A percentile compares a stretch with the other conserved stretches of the same genome.
These are phyloP conservation scores for Pardalotus punctatus DNA, from an alignment of 2,113 vertebrate genomes.

Conservation along the genomic window DNA sequence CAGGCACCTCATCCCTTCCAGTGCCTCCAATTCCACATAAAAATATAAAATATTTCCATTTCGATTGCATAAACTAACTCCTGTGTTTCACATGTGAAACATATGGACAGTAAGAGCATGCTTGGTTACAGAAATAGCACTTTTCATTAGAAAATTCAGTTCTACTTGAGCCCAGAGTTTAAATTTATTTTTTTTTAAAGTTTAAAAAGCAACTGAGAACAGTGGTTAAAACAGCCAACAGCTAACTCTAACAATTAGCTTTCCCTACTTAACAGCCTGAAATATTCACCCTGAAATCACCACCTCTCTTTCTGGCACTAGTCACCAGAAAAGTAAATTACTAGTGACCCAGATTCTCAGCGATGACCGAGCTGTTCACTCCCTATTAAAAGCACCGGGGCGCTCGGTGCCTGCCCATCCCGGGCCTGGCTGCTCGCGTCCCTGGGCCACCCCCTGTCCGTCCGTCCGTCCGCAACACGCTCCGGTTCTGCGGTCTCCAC, in stretches of 20 bases:
- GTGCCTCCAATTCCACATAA: neutral
- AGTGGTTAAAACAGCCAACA: neutral
- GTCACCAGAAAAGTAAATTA: neutral
- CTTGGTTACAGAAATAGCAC: neutral
- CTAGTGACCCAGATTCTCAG: neutral
- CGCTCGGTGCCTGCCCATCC: neutral
- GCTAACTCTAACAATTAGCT: neutral
- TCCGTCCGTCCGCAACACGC: neutral
- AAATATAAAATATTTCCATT: neutral
- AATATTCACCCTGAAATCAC: neutral
- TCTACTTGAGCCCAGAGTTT: neutral
- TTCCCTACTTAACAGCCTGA: neutral
- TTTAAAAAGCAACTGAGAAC: neutral
- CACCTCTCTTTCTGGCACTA: neutral
- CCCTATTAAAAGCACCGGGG: neutral
- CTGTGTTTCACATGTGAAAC: neutral
- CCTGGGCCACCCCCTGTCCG: neutral
- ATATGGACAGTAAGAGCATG: accelerated
- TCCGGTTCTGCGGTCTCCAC: neutral
- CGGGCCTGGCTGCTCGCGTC: accelerated
- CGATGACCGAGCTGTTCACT: neutral
- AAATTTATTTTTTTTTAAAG: neutral
- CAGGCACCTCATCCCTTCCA: neutral
- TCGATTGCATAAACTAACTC: neutral
- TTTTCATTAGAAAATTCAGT: neutral